Evolutionary conservation across 2,888 invertebrate genomes (phyloP).

Genomic region (Perithous albicinctus): DNA sequence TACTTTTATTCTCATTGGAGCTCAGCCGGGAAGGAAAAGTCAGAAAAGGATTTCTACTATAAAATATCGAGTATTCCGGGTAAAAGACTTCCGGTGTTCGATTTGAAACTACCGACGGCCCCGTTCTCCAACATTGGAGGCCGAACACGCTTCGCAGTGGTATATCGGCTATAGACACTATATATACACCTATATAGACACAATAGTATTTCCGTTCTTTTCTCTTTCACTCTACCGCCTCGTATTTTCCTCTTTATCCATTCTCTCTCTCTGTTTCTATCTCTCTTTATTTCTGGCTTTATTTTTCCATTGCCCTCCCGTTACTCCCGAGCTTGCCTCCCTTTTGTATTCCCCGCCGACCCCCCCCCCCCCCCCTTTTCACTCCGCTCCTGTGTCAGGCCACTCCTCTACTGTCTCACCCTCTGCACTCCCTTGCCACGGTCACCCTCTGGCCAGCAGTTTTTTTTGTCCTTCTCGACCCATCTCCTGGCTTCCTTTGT

Average conservation of each 20-base stretch:
- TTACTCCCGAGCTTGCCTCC: slow-evolving; percentile 35
- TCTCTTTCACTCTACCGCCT: slow-evolving; percentile 53
- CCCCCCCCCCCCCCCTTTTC: no score
- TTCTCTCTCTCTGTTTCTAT: slow-evolving; percentile 31
- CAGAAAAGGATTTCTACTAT: slow-evolving; percentile 59
- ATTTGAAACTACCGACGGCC: slow-evolving; percentile 68
- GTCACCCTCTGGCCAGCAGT: slow-evolving; percentile 47
- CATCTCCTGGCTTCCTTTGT: slow-evolving; percentile 51
- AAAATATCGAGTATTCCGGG: slow-evolving; percentile 78
- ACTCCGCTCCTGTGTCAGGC: slow-evolving; percentile 14
- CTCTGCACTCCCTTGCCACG: slow-evolving; percentile 33
- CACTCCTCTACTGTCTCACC: slow-evolving; percentile 38
- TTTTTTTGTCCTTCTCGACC: slow-evolving; percentile 36
- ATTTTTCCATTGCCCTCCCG: slow-evolving; percentile 50
- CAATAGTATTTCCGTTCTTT: slow-evolving; percentile 35
- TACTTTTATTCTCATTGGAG: slow-evolving; percentile 12
- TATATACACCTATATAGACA: slow-evolving; percentile 16
- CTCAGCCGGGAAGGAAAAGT: slow-evolving; percentile 17
- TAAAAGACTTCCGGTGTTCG: slow-evolving; percentile 81
- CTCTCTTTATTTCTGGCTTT: slow-evolving; percentile 60
- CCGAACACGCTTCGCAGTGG: slow-evolving; percentile 34
- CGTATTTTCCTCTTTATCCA: slow-evolving; percentile 61
- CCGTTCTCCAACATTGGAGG: slow-evolving; percentile 43
- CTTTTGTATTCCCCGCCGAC: no score
- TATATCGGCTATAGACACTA: background rate